Conservation (phyloP, 2,888 invertebrate species). For the Drosophila borealis region DNA sequence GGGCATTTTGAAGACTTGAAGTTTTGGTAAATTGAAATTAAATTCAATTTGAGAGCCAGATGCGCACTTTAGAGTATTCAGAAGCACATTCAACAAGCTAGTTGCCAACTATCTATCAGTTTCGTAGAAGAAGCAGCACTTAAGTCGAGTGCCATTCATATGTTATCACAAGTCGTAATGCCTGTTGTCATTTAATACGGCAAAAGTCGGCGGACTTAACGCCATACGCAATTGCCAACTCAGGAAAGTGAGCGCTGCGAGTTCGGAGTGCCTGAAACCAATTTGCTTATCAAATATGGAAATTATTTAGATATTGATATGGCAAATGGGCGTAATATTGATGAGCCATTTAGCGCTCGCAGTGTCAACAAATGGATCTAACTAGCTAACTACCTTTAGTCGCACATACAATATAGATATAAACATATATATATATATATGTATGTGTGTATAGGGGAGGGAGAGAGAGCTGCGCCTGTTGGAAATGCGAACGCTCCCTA, state of each 20-base stretch:
- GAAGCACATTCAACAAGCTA: neutral
- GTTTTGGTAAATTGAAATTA: too few relatives aligned
- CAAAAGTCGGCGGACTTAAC: slow-evolving; percentile 21
- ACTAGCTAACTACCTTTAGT: neutral
- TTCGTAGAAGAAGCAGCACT: neutral
- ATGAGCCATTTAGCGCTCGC: slow-evolving; percentile 40
- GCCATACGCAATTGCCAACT: slow-evolving; percentile 19
- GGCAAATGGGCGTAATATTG: slow-evolving; percentile 45
- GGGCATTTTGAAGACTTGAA: too few relatives aligned
- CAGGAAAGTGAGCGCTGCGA: neutral
- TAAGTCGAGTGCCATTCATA: neutral
- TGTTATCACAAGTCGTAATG: neutral
- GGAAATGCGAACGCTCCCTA: slow-evolving; percentile 11
- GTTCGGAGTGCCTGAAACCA: slow-evolving; percentile 6
- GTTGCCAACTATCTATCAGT: neutral
- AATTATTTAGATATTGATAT: slow-evolving; percentile 51
- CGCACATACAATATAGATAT: neutral
- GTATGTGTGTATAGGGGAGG: neutral
- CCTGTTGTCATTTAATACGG: slow-evolving; percentile 10
- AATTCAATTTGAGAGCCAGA: too few relatives aligned
- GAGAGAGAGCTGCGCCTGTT: neutral
- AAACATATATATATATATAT: neutral
- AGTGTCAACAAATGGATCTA: slow-evolving; percentile 29
- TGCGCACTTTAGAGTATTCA: too few relatives aligned
- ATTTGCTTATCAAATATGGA: slow-evolving; percentile 62